Percentiles rank a stretch among this genome's conserved stretches.
Conservation (phyloP, 1,140 invertebrate genomes). For the Dufourea novaeangliae region DNA sequence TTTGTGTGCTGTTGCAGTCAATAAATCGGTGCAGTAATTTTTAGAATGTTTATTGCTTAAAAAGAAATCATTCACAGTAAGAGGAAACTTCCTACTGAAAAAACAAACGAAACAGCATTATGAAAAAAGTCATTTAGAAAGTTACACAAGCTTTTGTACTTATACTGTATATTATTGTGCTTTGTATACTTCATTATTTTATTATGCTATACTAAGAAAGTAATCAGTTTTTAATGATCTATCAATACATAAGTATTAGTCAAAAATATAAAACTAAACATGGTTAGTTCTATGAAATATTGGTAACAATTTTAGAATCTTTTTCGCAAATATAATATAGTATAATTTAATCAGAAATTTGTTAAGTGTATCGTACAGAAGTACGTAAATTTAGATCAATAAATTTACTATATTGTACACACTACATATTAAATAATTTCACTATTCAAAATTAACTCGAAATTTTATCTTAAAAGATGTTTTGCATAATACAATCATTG, state of each 20-base stretch:
- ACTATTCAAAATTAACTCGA: background rate
- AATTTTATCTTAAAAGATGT: constrained; percentile 12
- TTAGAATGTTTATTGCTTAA: constrained; percentile 43
- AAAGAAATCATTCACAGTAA: constrained; percentile 34
- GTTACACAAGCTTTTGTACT: constrained; percentile 48
- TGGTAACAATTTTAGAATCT: constrained; percentile 10
- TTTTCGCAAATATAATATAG: constrained; percentile 30
- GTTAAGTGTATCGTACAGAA: background rate
- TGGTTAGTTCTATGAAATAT: constrained; percentile 15
- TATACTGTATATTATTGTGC: constrained; percentile 52
- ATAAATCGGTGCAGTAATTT: constrained; percentile 2
- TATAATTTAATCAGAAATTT: background rate
- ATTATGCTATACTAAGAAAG: constrained; percentile 29
- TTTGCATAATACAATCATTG: constrained; percentile 1
- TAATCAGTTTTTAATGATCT: constrained; percentile 30
- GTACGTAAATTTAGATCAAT: constrained; percentile 2
- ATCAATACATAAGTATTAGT: constrained; percentile 1
- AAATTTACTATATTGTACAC: constrained; percentile 6
- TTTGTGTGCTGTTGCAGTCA: background rate
- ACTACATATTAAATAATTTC: constrained; percentile 13
- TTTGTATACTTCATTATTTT: constrained; percentile 44
- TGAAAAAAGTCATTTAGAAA: constrained; percentile 48
- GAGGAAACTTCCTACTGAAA: constrained; percentile 35
- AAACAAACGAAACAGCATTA: constrained; percentile 35
- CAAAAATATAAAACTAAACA: constrained; percentile 28